Conservation (phyloP, 2,113 vertebrate species). For the Myrmophylax atrothorax region DNA sequence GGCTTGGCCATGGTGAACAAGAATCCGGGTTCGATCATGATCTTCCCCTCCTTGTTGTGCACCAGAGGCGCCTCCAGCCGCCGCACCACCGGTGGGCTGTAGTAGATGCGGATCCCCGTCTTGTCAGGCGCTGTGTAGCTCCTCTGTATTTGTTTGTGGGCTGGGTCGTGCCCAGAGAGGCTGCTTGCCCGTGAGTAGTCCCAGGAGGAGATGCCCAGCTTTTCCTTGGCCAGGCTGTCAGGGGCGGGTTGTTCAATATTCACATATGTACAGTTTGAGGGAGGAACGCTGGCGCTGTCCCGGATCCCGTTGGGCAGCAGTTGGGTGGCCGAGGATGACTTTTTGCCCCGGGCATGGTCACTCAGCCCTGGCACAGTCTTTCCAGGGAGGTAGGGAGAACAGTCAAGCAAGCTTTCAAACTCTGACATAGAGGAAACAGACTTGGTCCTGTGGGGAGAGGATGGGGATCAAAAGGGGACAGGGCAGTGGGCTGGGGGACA, state of each 20-base stretch:
- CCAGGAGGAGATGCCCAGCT: constrained; percentile 80
- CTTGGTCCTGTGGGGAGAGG: constrained; percentile 79
- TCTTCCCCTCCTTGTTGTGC: constrained; percentile 80
- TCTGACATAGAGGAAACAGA: constrained; percentile 84
- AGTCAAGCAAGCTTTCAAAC: constrained; percentile 84
- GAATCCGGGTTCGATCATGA: constrained; percentile 82
- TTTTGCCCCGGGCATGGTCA: constrained; percentile 68
- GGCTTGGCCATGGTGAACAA: constrained; percentile 85
- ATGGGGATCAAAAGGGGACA: not conserved
- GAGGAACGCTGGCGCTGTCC: constrained; percentile 71
- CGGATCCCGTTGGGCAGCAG: constrained; percentile 62
- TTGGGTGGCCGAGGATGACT: constrained; percentile 40
- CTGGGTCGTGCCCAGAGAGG: constrained; percentile 71
- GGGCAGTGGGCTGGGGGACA: fast-evolving
- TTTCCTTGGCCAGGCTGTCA: constrained; percentile 80
- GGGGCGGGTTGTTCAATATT: constrained; percentile 62
- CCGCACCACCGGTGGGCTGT: constrained; percentile 90
- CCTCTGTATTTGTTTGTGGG: constrained; percentile 86
- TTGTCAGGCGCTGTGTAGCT: constrained; percentile 95
- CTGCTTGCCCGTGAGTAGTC: constrained; percentile 79
- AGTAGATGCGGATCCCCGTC: constrained; percentile 95
- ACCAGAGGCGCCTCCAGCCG: constrained; percentile 76
- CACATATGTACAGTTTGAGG: constrained; percentile 80
- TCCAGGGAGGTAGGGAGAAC: constrained; percentile 80
- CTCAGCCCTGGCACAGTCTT: constrained; percentile 41